Evolutionary conservation across 2,888 invertebrate species (phyloP), one percentile per base, ranked within the genome.

Genomic region (Phragmatobia fuliginosa): DNA sequence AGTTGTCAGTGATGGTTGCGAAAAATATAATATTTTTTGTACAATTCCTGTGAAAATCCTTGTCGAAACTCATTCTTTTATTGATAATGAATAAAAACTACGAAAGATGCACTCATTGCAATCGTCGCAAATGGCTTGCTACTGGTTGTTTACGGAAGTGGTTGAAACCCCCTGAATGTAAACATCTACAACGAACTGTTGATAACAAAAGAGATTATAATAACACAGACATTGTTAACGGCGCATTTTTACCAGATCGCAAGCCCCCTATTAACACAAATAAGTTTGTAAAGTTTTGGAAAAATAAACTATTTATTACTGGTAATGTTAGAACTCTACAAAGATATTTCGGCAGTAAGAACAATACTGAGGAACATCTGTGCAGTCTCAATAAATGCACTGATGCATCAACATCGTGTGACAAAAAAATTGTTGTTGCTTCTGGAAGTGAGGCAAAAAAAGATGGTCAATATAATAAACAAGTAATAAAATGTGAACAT

Each of bases 91-190:
- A 94, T 84, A 94, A 93, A 87, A 94, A 93, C 76, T 94, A 94
- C 81, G 94, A 95, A 81, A 88, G 94, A 79, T 94, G 94, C 82
- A 90, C 91, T 72, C 89, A 93, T 83, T 95, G 94, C 80, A 95
- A 92, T 85, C 91, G 94, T 68, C 93, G 94, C 72, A 94, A 94
- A 85, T 94, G 94, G 93, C 91, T 94, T 45, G 88, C 93, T 78
- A 89, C 94, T 75, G 94, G 94, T 74, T 94, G 94, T 80, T 92
- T 95, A 78, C 92, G 94, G 67, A 94, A 94, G 86, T 95, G 94
- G 94, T 87, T 94, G 76, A 94, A 94, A 82, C 94, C 94, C 68
- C 84, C 93, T 87, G 94, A 95, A 92, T 95, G 94, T 92, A 95
- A 94, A 94, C 94, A 95, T 90, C 89, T 92, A 79, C 94, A 93